Conservation (phyloP, 2,888 invertebrate genomes). For the Mimumesa dahlbomi region DNA sequence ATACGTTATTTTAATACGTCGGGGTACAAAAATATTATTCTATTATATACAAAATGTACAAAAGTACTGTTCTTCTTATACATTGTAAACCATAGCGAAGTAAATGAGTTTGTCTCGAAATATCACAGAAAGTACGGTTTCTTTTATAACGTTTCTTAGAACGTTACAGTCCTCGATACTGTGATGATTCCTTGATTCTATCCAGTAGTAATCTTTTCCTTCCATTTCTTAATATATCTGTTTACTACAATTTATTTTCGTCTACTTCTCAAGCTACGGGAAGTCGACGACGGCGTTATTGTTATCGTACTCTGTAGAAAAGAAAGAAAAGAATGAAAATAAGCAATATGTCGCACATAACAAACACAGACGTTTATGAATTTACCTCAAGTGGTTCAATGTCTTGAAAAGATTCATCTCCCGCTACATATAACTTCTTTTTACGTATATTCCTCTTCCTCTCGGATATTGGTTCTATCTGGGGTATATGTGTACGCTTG, state of each 20-base stretch:
- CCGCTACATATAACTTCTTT: conserved; percentile 66
- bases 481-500: conserved; percentile 46
- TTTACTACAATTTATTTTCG: conserved; percentile 52
- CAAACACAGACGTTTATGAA: not conserved
- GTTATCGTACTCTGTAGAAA: conserved; percentile 29
- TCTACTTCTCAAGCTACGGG: conserved; percentile 62
- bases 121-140: conserved; percentile 21
- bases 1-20: conserved; percentile 25
- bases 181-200: conserved; percentile 2
- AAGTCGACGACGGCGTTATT: conserved; percentile 30
- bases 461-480: conserved; percentile 36
- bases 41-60: too few relatives aligned
- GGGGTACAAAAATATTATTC: conserved; percentile 28
- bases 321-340: conserved; percentile 13
- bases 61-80: conserved; percentile 1
- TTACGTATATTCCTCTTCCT: conserved; percentile 58
- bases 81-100: not conserved
- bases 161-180: not conserved
- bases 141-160: not conserved
- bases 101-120: conserved; percentile 10
- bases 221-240: conserved; percentile 7
- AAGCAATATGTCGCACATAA: not conserved
- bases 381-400: conserved; percentile 65
- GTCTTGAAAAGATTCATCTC: conserved; percentile 67
- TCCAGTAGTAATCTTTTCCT: not conserved